These are phyloP conservation scores for Sesia bembeciformis DNA, from an alignment of 2,888 invertebrate species.

Conservation along the genomic window DNA sequence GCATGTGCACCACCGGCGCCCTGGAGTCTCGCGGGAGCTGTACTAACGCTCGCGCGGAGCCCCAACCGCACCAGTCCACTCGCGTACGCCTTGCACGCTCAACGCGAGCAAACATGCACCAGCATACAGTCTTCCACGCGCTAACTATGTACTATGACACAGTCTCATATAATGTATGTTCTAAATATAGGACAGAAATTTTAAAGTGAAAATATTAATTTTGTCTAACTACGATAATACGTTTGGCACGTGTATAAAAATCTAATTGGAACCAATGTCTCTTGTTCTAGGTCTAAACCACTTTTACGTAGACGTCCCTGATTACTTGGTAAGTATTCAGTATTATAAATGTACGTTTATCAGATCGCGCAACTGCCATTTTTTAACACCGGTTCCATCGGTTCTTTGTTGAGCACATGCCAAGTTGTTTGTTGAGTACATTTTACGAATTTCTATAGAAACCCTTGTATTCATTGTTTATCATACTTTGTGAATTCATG, in stretches of 20 bases:
- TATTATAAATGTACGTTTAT: no score
- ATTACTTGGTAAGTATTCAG: slow-evolving; percentile 5
- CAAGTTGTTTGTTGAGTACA: no score
- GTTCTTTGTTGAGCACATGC: no score
- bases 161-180: slow-evolving; percentile 31
- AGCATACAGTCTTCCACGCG: neutral
- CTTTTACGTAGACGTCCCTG: slow-evolving; percentile 28
- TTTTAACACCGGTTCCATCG: no score
- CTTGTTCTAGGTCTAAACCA: slow-evolving; percentile 48
- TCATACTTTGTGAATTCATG: no score
- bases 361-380: no score
- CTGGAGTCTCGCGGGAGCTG: slow-evolving; percentile 57
- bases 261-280: slow-evolving; percentile 25
- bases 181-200: slow-evolving; percentile 2
- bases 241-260: slow-evolving; percentile 4
- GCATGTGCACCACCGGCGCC: slow-evolving; percentile 66
- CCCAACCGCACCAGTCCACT: slow-evolving; percentile 48
- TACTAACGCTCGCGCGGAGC: slow-evolving; percentile 53
- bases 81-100: slow-evolving; percentile 35
- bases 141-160: neutral
- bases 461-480: no score
- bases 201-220: neutral
- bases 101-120: slow-evolving; percentile 24
- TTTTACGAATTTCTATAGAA: no score
- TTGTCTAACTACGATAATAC: neutral